Percentiles rank a stretch among this genome's conserved stretches.
Conservation (phyloP, 2,888 invertebrate genomes). For the Erebia aethiops region DNA sequence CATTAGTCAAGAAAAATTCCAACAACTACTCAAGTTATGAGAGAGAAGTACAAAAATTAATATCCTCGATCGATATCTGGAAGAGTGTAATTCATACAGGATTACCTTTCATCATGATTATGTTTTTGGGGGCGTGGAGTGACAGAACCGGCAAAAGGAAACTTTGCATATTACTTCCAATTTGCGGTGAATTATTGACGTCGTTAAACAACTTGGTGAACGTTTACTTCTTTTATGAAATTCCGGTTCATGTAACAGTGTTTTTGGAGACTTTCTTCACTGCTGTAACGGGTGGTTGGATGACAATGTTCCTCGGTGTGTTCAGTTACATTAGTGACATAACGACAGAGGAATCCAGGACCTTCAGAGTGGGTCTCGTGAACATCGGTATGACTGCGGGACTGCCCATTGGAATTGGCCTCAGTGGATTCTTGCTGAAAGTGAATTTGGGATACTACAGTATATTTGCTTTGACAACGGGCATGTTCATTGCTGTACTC, state of each 20-base stretch:
- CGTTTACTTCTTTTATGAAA: slow-evolving; percentile 82
- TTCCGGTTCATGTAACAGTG: slow-evolving; percentile 80
- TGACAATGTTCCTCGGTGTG: slow-evolving; percentile 82
- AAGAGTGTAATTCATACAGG: slow-evolving; percentile 81
- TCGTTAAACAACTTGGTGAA: slow-evolving; percentile 79
- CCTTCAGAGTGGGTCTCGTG: slow-evolving; percentile 84
- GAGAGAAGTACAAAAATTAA: slow-evolving; percentile 83
- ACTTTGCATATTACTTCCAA: slow-evolving; percentile 81
- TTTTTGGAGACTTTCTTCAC: slow-evolving; percentile 80
- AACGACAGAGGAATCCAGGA: slow-evolving; percentile 82
- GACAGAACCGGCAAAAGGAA: slow-evolving; percentile 83
- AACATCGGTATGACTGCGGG: slow-evolving; percentile 84
- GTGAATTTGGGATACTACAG: slow-evolving; percentile 71
- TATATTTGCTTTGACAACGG: slow-evolving; percentile 67
- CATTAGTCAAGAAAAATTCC: slow-evolving; percentile 61
- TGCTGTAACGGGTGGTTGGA: slow-evolving; percentile 81
- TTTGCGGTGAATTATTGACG: slow-evolving; percentile 79
- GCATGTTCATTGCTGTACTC: slow-evolving; percentile 83
- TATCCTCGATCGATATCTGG: slow-evolving; percentile 82
- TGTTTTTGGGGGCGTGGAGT: slow-evolving; percentile 85
- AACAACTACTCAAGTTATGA: slow-evolving; percentile 85
- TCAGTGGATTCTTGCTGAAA: slow-evolving; percentile 76
- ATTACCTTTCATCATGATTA: slow-evolving; percentile 81
- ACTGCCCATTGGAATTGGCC: slow-evolving; percentile 79
- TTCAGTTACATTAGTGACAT: slow-evolving; percentile 85